A percentile compares a stretch with the other conserved stretches of the same genome.
phyloP scores from a whole-genome alignment of 2,113 vertebrate genomes.

The Saguinus imperator region DNA sequence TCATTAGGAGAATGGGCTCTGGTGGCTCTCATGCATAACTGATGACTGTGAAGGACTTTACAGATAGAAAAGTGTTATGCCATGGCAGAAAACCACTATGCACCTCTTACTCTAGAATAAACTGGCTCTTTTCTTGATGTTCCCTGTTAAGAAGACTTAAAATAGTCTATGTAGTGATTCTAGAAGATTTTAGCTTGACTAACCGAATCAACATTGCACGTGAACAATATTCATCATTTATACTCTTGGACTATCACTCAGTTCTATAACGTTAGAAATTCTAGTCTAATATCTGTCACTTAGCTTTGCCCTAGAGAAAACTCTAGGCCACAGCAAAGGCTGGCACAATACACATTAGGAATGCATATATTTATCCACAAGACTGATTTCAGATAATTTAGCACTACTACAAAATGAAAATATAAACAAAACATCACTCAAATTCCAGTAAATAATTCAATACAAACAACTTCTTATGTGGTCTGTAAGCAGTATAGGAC shows the following conservation, averaged over 20 bases:
- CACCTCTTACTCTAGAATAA: neutral
- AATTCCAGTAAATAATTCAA: constrained; percentile 33
- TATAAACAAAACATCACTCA: constrained; percentile 40
- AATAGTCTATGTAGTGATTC: neutral
- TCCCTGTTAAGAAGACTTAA: neutral
- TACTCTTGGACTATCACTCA: neutral
- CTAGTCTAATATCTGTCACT: neutral
- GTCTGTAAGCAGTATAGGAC: neutral
- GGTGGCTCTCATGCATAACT: constrained; percentile 2
- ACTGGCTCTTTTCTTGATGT: neutral
- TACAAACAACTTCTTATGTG: neutral
- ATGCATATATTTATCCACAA: neutral
- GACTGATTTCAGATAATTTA: constrained; percentile 9
- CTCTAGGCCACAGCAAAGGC: neutral
- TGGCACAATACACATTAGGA: neutral
- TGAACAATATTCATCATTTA: neutral
- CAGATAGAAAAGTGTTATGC: neutral
- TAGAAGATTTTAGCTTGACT: neutral
- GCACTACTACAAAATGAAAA: neutral
- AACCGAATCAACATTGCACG: neutral
- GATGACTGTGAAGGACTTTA: constrained; percentile 43
- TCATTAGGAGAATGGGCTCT: neutral
- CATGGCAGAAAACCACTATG: neutral
- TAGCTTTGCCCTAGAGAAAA: constrained; percentile 43
- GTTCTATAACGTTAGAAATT: neutral